A percentile compares a stretch with the other conserved stretches of the same genome.
Conservation (phyloP, 2,888 invertebrate genomes). For the Morinoia aosen region DNA sequence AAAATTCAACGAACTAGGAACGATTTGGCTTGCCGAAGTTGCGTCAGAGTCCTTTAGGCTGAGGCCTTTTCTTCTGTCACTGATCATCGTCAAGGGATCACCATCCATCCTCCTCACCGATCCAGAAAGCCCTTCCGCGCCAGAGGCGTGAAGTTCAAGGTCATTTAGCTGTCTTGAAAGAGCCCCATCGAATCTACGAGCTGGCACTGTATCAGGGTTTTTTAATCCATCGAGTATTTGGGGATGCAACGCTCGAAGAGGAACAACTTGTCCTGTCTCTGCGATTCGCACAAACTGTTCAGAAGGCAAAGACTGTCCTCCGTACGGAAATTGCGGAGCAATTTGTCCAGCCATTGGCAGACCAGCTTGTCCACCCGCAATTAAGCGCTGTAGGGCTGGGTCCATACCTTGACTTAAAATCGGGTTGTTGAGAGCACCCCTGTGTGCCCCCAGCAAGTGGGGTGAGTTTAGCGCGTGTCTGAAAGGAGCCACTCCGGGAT, state of each 20-base stretch:
- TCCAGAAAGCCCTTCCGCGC: neutral
- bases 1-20: neutral
- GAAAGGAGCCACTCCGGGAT: neutral
- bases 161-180: neutral
- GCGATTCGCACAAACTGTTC: slow-evolving; percentile 15
- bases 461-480: neutral
- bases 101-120: neutral
- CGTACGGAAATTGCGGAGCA: too few relatives aligned
- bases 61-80: slow-evolving; percentile 20
- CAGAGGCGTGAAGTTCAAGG: neutral
- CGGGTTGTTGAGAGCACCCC: neutral
- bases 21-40: neutral
- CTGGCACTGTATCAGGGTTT: neutral
- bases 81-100: neutral
- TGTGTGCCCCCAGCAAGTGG: neutral
- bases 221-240: neutral
- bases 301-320: neutral
- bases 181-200: slow-evolving; percentile 9
- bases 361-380: slow-evolving; percentile 5
- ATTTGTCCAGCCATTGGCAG: neutral
- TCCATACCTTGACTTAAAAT: neutral
- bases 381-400: neutral
- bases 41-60: neutral
- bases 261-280: slow-evolving; percentile 35
- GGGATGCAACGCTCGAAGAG: slow-evolving; percentile 12